A percentile compares a stretch with the other conserved stretches of the same genome.
These are phyloP conservation scores for Amphiprion ocellaris DNA, from an alignment of 2,113 vertebrate genomes.

Conservation along the genomic window DNA sequence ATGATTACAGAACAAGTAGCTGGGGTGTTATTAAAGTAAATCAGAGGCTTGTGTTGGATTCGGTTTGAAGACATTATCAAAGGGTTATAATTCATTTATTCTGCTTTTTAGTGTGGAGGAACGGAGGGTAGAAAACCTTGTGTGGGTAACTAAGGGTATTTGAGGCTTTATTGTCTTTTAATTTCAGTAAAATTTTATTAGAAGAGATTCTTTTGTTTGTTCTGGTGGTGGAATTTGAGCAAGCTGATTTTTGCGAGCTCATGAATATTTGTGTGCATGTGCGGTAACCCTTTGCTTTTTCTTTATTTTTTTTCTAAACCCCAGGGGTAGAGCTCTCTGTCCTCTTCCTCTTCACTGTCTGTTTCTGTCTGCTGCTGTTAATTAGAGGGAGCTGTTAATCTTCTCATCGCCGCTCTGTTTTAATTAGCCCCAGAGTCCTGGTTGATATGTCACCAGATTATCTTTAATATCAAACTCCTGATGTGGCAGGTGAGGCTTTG, in stretches of 20 bases:
- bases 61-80: conserved; percentile 69
- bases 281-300: not conserved
- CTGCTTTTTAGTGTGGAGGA: conserved; percentile 43
- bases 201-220: conserved; percentile 16
- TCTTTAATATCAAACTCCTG: conserved; percentile 48
- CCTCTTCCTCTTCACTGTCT: conserved; percentile 3
- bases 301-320: not conserved
- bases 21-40: conserved; percentile 49
- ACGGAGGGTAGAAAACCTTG: conserved; percentile 5
- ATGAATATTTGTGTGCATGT: conserved; percentile 6
- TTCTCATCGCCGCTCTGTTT: conserved; percentile 64
- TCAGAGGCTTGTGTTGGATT: conserved; percentile 55
- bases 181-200: conserved; percentile 31
- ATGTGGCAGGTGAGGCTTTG: conserved; percentile 13
- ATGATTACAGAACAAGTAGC: conserved; percentile 57
- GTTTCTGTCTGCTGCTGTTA: conserved; percentile 53
- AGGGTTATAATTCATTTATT: conserved; percentile 62
- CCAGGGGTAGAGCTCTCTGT: not conserved
- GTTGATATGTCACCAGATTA: conserved; percentile 64
- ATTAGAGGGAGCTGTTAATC: conserved; percentile 63
- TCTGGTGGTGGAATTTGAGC: not conserved
- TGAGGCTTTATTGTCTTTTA: conserved; percentile 31
- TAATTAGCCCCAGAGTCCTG: conserved; percentile 69
- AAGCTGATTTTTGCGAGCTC: conserved; percentile 1
- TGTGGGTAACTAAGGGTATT: conserved; percentile 2